Evolutionary conservation across 1,140 invertebrate species (phyloP), one percentile per base, ranked within the genome.

Genomic region (Drosophila pandora): DNA sequence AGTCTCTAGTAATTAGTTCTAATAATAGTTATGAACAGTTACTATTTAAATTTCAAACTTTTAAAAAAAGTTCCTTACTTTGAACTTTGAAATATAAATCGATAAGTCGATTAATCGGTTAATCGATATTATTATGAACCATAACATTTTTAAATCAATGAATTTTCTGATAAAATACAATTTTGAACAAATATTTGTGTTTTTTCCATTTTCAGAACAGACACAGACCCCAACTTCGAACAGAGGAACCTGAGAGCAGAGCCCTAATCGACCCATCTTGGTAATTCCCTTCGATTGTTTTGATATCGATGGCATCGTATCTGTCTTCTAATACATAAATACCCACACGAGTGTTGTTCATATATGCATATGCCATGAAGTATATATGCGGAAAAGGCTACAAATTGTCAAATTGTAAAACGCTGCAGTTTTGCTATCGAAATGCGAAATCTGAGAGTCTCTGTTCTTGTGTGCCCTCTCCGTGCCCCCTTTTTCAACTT

Each of bases 371-470:
- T 30, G 39, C n/a, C 48, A 39, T 47, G n/a, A 34, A 52, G 32
- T 54, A 13, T n/a, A 30, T 32, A n/a, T 54, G 22, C 30, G 39
- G 62, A 60, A 41, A 47, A 49, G 39, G 59, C 59, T 53, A 63
- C 58, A 73, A 72, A 73, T 62, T 73, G 70, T 54, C 57, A 73
- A 73, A 72, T 17, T 72, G 69, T 52, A 74, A 63, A 74, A 63
- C 70, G 58, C 70, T 62, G 70, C 70, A 74, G 23, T 75, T 74
- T 65, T 58, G 47, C 60, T 56, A 75, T 74, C 53, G 47, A 37
- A 54, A 70, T 56, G 53, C 45, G 30, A 55, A 61, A 72, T 72
- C 67, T 52, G 48, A 52, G 48, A 47, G 54, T 71, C 47, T 47
- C 45, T 21, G 37, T 12, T 9, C 37, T n/a, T 48, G 39, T 32